A percentile compares a stretch with the other conserved stretches of the same genome.
Conservation (phyloP, 2,888 invertebrate species). For the Dastarcus helophoroides region DNA sequence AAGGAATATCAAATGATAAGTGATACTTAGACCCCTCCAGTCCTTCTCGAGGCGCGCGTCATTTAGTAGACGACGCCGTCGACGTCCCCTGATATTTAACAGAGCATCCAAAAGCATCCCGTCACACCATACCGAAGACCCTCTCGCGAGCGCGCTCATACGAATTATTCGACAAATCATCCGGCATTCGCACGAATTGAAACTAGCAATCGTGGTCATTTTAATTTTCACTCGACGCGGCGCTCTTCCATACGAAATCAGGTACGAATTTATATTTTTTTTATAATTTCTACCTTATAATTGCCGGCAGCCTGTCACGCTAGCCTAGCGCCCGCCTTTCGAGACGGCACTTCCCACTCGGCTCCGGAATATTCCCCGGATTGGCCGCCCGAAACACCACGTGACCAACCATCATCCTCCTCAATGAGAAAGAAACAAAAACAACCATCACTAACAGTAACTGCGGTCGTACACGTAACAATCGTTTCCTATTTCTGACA, state of each 20-base stretch:
- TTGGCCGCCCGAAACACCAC: constrained; percentile 33
- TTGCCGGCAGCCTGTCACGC: constrained; percentile 35
- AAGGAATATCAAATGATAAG: constrained; percentile 29
- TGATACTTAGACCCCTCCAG: constrained; percentile 32
- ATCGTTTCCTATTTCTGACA: constrained; percentile 36
- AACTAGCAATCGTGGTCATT: constrained; percentile 17
- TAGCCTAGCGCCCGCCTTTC: constrained; percentile 32
- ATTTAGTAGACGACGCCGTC: constrained; percentile 23
- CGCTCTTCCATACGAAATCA: constrained; percentile 19
- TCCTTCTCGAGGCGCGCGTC: constrained; percentile 29
- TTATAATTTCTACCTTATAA: constrained; percentile 32
- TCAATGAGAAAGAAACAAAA: constrained; percentile 40
- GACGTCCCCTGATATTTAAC: constrained; percentile 33
- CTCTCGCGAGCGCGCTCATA: too few species aligned
- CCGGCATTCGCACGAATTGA: too few species aligned
- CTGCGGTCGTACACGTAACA: constrained; percentile 37
- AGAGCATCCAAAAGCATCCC: constrained; percentile 29
- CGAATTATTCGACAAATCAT: too few species aligned
- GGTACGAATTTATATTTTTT: constrained; percentile 23
- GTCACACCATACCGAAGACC: constrained; percentile 27
- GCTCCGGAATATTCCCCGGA: constrained; percentile 36
- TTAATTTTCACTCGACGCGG: constrained; percentile 16
- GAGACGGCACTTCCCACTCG: constrained; percentile 34
- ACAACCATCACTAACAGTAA: constrained; percentile 39
- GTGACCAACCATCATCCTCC: constrained; percentile 39